phyloP scores from a whole-genome alignment of 2,797 vertebrate genomes.

The Galago senegalensis region DNA sequence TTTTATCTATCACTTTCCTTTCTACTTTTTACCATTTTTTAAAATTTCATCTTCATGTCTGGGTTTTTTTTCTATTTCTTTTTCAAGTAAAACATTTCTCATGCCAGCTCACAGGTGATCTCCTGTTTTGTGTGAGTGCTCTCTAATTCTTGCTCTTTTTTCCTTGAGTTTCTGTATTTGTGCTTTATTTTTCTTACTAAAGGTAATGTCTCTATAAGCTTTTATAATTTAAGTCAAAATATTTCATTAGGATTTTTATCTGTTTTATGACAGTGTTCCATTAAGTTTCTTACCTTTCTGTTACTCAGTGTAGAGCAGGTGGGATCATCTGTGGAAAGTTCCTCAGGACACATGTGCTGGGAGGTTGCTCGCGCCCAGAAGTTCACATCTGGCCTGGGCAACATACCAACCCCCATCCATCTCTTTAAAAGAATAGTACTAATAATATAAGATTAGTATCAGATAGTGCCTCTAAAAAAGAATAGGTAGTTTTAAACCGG shows the following conservation, averaged over 20 bases:
- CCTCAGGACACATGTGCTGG: background rate
- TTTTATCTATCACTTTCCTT: constrained; percentile 1
- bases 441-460: background rate
- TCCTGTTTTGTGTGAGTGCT: background rate
- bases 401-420: background rate
- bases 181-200: constrained; percentile 16
- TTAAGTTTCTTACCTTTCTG: background rate
- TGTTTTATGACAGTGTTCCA: background rate
- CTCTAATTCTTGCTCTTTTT: background rate
- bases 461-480: background rate
- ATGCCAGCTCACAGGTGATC: background rate
- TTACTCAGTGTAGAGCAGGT: background rate
- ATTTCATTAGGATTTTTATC: constrained; percentile 28
- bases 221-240: background rate
- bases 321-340: background rate
- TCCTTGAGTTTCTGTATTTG: background rate
- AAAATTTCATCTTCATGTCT: background rate
- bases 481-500: constrained; percentile 5
- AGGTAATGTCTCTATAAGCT: background rate
- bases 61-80: background rate
- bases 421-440: background rate
- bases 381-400: background rate
- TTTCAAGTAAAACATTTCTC: background rate
- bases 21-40: background rate
- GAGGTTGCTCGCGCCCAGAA: background rate